A percentile compares a stretch with the other conserved stretches of the same genome.
Evolutionary conservation across 2,113 vertebrate genomes (phyloP).

Genomic region (Orycteropus afer): DNA sequence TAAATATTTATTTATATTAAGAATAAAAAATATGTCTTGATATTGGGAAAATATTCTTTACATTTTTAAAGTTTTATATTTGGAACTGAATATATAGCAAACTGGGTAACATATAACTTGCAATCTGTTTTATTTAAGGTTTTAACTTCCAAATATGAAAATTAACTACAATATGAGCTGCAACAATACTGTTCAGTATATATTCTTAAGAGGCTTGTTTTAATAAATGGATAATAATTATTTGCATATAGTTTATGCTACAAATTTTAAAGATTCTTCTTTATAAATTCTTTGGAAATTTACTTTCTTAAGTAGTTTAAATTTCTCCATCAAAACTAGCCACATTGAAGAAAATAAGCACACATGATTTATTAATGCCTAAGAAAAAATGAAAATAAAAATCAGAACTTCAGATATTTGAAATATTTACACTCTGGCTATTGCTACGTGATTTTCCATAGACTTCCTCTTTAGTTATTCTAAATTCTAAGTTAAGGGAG

Average conservation of each 20-base stretch:
- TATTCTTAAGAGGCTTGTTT: neutral
- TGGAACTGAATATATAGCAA: neutral
- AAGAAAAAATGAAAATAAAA: neutral
- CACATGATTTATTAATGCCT: neutral
- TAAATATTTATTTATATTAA: neutral
- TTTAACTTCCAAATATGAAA: neutral
- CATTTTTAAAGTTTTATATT: neutral
- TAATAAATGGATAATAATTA: neutral
- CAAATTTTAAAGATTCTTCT: neutral
- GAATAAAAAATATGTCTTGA: neutral
- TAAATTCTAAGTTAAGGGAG: neutral
- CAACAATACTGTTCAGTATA: neutral
- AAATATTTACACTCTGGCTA: neutral
- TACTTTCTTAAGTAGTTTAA: neutral
- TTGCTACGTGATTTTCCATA: neutral
- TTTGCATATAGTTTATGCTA: neutral
- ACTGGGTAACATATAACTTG: neutral
- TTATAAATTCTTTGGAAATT: constrained; percentile 10
- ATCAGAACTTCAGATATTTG: neutral
- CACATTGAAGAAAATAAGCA: too few relatives aligned
- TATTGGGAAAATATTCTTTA: neutral
- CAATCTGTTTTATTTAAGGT: neutral
- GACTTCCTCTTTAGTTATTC: neutral
- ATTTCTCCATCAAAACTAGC: neutral
- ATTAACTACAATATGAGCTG: neutral